Percentiles rank a stretch among this genome's conserved stretches.
Evolutionary conservation across 1,140 invertebrate species (phyloP).

Genomic region (Lepidurus packardi): DNA sequence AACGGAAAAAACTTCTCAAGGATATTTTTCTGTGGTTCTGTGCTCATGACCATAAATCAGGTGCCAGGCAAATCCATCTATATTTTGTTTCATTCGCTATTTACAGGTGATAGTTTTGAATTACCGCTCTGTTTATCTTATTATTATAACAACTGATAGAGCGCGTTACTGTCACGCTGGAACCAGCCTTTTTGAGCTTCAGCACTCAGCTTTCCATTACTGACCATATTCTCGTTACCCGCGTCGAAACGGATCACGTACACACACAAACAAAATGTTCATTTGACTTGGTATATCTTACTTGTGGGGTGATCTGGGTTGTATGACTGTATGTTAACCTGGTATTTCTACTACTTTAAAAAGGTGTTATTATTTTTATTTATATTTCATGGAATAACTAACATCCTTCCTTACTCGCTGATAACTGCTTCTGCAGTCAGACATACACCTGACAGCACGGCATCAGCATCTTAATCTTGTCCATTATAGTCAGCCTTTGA

Average conservation of each 20-base stretch:
- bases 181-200: background rate
- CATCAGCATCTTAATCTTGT: no score
- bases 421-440: no score
- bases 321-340: background rate
- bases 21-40: no score
- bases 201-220: background rate
- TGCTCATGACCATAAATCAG: no score
- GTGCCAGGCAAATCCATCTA: no score
- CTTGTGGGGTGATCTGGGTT: background rate
- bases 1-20: no score
- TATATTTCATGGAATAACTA: background rate
- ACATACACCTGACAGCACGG: no score
- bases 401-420: background rate
- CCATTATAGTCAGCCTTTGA: background rate
- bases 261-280: background rate
- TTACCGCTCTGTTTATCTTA: no score
- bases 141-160: no score
- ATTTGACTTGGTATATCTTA: background rate
- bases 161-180: no score
- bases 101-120: no score
- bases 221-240: background rate
- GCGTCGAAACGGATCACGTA: slow-evolving; percentile 15
- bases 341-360: background rate
- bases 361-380: background rate
- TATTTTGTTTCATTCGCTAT: no score